These are phyloP conservation scores for Zosterops lateralis DNA, from an alignment of 2,113 vertebrate genomes.

Conservation along the genomic window DNA sequence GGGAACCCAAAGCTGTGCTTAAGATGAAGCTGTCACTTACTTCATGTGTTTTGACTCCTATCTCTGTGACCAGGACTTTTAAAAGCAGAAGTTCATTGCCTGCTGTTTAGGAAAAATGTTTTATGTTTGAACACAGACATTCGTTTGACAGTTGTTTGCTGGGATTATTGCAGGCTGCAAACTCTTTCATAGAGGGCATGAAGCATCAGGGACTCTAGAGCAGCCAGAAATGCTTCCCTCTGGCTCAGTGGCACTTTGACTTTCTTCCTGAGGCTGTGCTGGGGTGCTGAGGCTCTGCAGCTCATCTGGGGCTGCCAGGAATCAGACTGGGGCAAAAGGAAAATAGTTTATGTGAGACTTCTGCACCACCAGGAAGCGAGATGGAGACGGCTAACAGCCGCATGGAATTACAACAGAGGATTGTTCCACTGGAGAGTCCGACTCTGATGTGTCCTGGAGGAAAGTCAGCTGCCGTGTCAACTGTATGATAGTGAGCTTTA, in stretches of 20 bases:
- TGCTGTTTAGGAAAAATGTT: neutral
- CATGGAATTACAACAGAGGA: neutral
- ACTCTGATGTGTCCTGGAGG: neutral
- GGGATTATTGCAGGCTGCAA: neutral
- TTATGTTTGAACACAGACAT: neutral
- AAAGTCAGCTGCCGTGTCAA: slow-evolving; percentile 33
- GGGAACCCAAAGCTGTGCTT: neutral
- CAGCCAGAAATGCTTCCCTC: neutral
- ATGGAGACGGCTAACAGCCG: neutral
- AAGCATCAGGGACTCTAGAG: neutral
- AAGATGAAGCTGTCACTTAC: neutral
- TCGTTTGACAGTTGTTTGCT: slow-evolving; percentile 21
- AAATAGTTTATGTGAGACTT: neutral
- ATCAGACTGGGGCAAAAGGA: neutral
- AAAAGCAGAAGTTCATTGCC: slow-evolving; percentile 7
- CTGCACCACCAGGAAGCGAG: neutral
- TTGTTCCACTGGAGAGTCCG: neutral
- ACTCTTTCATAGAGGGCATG: neutral
- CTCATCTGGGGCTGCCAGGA: neutral
- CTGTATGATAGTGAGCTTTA: neutral
- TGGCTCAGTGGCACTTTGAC: neutral
- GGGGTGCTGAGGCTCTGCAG: accelerated
- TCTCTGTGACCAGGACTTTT: neutral
- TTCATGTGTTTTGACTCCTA: neutral
- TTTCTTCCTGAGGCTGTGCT: neutral